Base-by-base conservation (phyloP, 2,113 vertebrate species). In the Rhinolophus sinicus region DNA sequence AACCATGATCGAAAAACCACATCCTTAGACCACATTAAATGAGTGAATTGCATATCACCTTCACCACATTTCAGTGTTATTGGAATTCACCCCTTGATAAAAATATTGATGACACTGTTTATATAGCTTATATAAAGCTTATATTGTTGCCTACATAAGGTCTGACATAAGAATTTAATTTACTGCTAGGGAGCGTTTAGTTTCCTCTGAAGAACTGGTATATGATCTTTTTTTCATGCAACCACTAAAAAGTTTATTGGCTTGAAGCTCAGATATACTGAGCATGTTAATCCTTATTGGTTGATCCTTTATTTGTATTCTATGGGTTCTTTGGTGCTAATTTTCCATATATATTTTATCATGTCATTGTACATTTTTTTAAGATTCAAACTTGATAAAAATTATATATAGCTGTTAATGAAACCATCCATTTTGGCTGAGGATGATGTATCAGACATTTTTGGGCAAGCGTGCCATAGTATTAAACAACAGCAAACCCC, bases 301-400 rank as follows among this genome's bases (percentile, higher is more conserved):
- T 50, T 50, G 47, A 50, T 50, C 47, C 47, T 50, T 13, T 56
- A 94, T 60, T 67, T 15, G 8, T 70, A 88, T 67, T 85, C 18
- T 75, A 22, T 80, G 33, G 9, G 65, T 77, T 13, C 38, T 77
- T 50, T 78, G 50, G 70, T 69, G 69, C 35, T 54, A 87, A 87
- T 86, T 78, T 92, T 83, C 50, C 56, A 86, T 28, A 5, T 54
- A 67, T n/a, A 38, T 47, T 65, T 91, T 93, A 78, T 64, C 16
- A 90, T 72, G 90, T 77, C 54, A 54, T 24, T 30, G 4, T 16
- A 33, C 75, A 60, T 50, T 89, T 73, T 72, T 28, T 78, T 21
- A 44, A 75, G 72, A 92, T n/a, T 93, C 47, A 80, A 87, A 95
- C 4, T 78, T 93, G 44, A 69, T 85, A 60, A 69, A 95, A 95